Base-by-base conservation (phyloP, 1,140 invertebrate species). In the Heliothis subflexa region DNA sequence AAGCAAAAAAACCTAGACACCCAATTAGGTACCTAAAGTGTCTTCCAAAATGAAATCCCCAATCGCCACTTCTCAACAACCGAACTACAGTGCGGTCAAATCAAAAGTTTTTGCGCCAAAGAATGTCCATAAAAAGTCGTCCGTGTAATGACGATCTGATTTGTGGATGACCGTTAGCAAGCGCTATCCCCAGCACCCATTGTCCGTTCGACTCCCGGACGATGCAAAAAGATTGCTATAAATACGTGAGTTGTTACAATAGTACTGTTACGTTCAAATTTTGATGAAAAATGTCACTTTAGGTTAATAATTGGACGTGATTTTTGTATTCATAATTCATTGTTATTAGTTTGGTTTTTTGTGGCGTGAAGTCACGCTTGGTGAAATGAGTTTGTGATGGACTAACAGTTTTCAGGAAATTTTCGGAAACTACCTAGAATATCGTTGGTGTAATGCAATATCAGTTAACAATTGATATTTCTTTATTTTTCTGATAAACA, bases 91-190 rank as follows among this genome's bases (percentile, higher is more conserved):
- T 74, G 66, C 79, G 79, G 73, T 79, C 77, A 83, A 85, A 83
- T 80, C 72, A 80, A 80, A 82, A 83, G 80, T 87, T 89, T 88
- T 89, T 86, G 81, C 85, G 75, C 77, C 76, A 33, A 82, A 83
- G 81, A 81, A 83, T 77, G 75, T 77, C 78, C 79, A 83, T 78
- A 83, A 85, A 85, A 87, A 86, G 84, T 81, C 54, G 75, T 78
- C 75, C 84, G 86, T 89, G 86, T 89, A 89, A 89, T 89, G 83
- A 86, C 85, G 81, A 88, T 84, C 85, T 83, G 85, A 85, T 89
- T 89, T 83, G 83, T 86, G 54, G 81, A 73, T 64, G 74, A 88
- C 89, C 89, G 89, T 88, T 88, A 89, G 83, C 73, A 71, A 73
- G 21, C 66, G 45, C 68, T 61, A 21, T 25, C 74, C 45, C 72